Evolutionary conservation across 2,113 vertebrate genomes (phyloP).

Genomic region (Nannospalax galili): DNA sequence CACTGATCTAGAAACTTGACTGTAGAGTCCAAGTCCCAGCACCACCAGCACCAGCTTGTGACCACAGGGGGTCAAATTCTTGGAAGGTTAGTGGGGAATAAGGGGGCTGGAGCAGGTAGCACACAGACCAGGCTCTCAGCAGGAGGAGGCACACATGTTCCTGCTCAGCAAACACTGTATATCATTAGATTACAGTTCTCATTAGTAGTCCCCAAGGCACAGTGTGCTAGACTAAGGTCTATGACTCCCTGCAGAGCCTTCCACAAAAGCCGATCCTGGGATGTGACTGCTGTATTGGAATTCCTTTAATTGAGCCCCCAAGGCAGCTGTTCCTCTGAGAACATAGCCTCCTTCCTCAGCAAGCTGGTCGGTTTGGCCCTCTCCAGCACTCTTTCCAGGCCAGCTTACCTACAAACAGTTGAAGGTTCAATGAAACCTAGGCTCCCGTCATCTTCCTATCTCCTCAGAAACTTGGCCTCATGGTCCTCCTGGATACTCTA

Average conservation of each 20-base stretch:
- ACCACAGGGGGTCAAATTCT: not conserved
- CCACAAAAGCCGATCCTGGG: not conserved
- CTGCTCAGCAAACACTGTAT: not conserved
- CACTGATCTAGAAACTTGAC: not conserved
- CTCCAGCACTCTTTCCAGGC: not conserved
- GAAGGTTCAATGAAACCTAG: not conserved
- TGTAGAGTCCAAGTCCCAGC: not conserved
- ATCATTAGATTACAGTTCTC: not conserved
- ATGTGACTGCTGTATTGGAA: not conserved
- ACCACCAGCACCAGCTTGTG: not conserved
- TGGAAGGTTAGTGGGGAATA: not conserved
- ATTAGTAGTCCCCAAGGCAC: not conserved
- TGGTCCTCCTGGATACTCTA: not conserved
- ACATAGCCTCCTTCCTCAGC: not conserved
- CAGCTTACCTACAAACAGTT: not conserved
- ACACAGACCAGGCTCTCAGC: not conserved
- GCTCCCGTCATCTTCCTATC: not conserved
- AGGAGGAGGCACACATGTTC: not conserved
- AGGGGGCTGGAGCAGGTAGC: no score
- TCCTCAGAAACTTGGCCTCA: not conserved
- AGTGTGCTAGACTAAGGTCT: not conserved
- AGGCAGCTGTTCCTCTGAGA: not conserved
- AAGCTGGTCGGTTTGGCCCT: not conserved
- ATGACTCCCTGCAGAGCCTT: rapidly evolving
- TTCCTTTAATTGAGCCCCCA: not conserved